Evolutionary conservation across 2,113 vertebrate genomes (phyloP), one percentile per base, ranked within the genome.

Genomic region (Lepidothrix coronata): DNA sequence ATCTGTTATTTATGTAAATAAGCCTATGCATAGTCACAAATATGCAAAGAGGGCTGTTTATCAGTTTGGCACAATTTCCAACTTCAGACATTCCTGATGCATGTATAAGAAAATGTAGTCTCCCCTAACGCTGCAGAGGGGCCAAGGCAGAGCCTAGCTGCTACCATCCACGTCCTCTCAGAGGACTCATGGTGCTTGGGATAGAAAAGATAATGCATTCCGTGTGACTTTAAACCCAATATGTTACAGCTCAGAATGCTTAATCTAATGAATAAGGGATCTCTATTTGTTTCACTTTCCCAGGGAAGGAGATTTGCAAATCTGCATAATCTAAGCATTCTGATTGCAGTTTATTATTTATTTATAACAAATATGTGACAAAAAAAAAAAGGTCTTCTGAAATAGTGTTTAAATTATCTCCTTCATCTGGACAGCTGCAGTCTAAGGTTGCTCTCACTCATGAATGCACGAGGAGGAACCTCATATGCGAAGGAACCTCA

Each of bases 1-100:
- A n/a, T 80, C 82, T 92, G 75, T 81, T 94, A 71, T 79, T 89
- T 90, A 92, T 95, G 90, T 73, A 94, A 95, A 96, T 92, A 44
- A 88, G 57, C 1, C 51, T 85, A 61, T 72, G 78, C 39, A 71
- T 11, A 91, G 72, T 71, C 75, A 88, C 55, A 88, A 91, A 79
- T 89, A 88, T 91, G 82, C 92, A 90, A 71, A 95, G 46, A n/a
- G 61, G 22, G 24, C 14, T 49, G 66, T 88, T 96, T 94, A 88
- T 91, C 82, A 74, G 24, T 85, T 94, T 74, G 79, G 72, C 82
- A 81, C 58, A 41, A 31, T 61, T 67, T 78, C 76, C 33, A 54
- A 11, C 52, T 90, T 83, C 43, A 91, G 85, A 83, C 39, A 24
- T 54, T 55, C 54, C 33, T 83, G 58, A 30, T 46, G 54, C 14